These are phyloP conservation scores for Plutomurus gul DNA, from an alignment of 1,140 invertebrate species.

Conservation along the genomic window DNA sequence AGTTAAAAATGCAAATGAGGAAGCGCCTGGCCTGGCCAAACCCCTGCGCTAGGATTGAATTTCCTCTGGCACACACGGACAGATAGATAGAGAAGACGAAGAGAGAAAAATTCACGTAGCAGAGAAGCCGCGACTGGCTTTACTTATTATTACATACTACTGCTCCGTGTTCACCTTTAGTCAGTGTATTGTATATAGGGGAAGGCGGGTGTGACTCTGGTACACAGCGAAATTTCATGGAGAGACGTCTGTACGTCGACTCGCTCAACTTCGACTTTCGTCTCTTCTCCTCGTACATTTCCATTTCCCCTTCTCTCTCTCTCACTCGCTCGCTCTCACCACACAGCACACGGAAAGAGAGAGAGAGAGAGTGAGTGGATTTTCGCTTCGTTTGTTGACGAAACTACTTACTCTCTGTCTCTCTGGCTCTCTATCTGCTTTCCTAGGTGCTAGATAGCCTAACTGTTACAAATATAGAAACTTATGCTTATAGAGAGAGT, in stretches of 20 bases:
- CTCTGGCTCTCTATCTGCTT: too few relatives aligned
- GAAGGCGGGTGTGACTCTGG: too few relatives aligned
- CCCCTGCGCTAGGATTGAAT: conserved; percentile 3
- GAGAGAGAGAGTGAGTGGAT: not conserved
- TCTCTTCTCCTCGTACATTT: not conserved
- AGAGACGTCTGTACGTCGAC: not conserved
- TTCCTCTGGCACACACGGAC: not conserved
- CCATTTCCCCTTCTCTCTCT: not conserved
- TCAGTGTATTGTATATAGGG: too few relatives aligned
- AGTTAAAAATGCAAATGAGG: conserved; percentile 12
- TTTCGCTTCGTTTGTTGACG: not conserved
- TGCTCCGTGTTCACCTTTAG: too few relatives aligned
- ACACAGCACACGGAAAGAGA: not conserved
- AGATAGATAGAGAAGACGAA: not conserved
- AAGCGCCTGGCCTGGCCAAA: conserved; percentile 1
- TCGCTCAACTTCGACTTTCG: not conserved
- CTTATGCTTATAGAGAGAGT: too few relatives aligned
- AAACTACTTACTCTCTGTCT: not conserved
- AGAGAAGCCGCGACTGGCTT: not conserved
- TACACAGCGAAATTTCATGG: not conserved
- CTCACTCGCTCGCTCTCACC: not conserved
- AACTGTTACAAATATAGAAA: too few relatives aligned
- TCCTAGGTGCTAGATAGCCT: too few relatives aligned
- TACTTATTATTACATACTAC: too few relatives aligned
- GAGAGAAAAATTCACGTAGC: not conserved